These are phyloP conservation scores for Amaurobius ferox DNA, from an alignment of 2,888 invertebrate genomes.

Conservation along the genomic window DNA sequence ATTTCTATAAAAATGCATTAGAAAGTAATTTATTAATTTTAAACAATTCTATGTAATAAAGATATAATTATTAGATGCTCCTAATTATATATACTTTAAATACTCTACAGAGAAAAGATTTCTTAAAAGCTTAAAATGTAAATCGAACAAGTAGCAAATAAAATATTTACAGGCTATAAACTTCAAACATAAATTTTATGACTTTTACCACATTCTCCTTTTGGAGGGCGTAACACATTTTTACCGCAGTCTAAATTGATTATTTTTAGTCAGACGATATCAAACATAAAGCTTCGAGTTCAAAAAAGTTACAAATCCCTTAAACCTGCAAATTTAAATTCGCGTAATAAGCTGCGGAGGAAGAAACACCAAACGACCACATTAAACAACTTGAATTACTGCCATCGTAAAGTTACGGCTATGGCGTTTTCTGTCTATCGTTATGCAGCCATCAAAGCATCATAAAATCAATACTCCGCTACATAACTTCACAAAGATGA, in stretches of 20 bases:
- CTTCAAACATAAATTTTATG: not conserved
- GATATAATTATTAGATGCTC: too few relatives aligned
- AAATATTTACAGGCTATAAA: not conserved
- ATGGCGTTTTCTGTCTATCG: conserved; percentile 45
- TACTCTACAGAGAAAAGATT: too few relatives aligned
- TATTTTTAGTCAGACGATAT: not conserved
- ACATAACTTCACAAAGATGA: conserved; percentile 21
- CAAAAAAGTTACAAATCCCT: not conserved
- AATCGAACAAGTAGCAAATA: not conserved
- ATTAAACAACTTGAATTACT: conserved; percentile 23
- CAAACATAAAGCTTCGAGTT: too few relatives aligned
- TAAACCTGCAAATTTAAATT: too few relatives aligned
- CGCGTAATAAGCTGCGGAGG: too few relatives aligned
- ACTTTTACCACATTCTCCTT: not conserved
- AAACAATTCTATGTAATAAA: too few relatives aligned
- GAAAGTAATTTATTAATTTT: too few relatives aligned
- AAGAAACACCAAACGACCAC: not conserved
- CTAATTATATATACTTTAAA: too few relatives aligned
- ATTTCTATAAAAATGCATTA: too few relatives aligned
- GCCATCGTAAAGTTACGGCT: conserved; percentile 63
- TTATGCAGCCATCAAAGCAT: conserved; percentile 69
- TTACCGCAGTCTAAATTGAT: not conserved
- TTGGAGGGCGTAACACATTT: not conserved
- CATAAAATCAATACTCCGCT: conserved; percentile 69
- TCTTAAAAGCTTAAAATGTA: not conserved